These are phyloP conservation scores for Siphamia tubifer DNA, from an alignment of 2,113 vertebrate species.

Conservation along the genomic window DNA sequence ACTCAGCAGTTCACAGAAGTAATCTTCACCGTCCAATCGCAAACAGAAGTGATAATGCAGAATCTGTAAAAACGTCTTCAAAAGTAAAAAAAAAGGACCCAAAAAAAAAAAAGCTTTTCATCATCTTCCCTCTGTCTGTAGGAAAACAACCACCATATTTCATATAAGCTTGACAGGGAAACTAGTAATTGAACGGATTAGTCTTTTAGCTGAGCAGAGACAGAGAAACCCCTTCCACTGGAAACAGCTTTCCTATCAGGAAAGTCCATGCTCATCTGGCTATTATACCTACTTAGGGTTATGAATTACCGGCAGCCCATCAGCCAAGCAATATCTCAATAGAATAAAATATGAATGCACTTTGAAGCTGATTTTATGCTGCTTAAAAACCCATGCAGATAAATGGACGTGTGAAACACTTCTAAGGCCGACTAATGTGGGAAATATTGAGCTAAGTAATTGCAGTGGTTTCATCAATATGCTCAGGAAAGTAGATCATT, in stretches of 20 bases:
- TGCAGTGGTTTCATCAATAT: slow-evolving; percentile 75
- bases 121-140: slow-evolving; percentile 29
- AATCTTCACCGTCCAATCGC: slow-evolving; percentile 52
- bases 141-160: slow-evolving; percentile 54
- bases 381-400: slow-evolving; percentile 67
- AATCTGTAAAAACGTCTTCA: slow-evolving; percentile 36
- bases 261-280: slow-evolving; percentile 57
- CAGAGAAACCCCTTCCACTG: slow-evolving; percentile 42
- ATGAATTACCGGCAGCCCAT: slow-evolving; percentile 77
- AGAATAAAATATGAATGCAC: slow-evolving; percentile 78
- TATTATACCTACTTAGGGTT: slow-evolving; percentile 73
- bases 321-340: slow-evolving; percentile 69
- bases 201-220: slow-evolving; percentile 33
- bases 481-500: slow-evolving; percentile 71
- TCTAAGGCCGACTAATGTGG: slow-evolving; percentile 76
- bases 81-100: too few relatives aligned
- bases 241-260: slow-evolving; percentile 67
- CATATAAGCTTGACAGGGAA: slow-evolving; percentile 48
- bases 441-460: slow-evolving; percentile 80
- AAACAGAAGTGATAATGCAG: slow-evolving; percentile 54
- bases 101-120: slow-evolving; percentile 19
- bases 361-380: slow-evolving; percentile 61
- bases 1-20: slow-evolving; percentile 78
- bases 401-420: slow-evolving; percentile 72
- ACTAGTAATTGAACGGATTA: slow-evolving; percentile 52